These are phyloP conservation scores for Gastrophryne carolinensis DNA, from an alignment of 2,797 vertebrate genomes.

Conservation along the genomic window DNA sequence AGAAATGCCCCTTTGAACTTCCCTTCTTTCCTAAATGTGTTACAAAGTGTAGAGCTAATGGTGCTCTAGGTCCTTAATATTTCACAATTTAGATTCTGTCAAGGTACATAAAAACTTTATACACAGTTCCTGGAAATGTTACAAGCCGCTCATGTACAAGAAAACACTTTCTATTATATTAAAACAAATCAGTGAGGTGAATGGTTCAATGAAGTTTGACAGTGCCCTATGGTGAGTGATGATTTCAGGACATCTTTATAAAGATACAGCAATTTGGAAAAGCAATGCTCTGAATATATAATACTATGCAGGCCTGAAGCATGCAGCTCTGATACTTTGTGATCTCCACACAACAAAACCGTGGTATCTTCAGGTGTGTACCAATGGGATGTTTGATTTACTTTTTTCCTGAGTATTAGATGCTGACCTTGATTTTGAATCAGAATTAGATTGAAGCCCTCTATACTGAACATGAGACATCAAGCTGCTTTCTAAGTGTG, in stretches of 20 bases:
- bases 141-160: constrained; percentile 17
- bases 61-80: background rate
- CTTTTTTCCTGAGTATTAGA: constrained; percentile 75
- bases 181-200: constrained; percentile 18
- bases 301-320: constrained; percentile 42
- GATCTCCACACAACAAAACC: constrained; percentile 78
- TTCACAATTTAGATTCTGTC: background rate
- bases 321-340: constrained; percentile 68
- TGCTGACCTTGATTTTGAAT: constrained; percentile 87
- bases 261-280: background rate
- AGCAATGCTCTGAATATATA: constrained; percentile 57
- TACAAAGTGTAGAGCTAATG: background rate
- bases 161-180: background rate
- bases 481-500: background rate
- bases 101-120: constrained; percentile 13
- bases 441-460: constrained; percentile 86
- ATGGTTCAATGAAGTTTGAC: constrained; percentile 30
- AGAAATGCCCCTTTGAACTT: background rate
- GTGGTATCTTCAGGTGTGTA: constrained; percentile 98
- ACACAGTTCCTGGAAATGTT: background rate
- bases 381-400: constrained; percentile 84
- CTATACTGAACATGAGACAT: constrained; percentile 63
- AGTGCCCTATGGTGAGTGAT: background rate
- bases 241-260: background rate
- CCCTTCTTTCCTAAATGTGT: background rate